phyloP scores from a whole-genome alignment of 2,888 invertebrate genomes.

The Malthinus seriepunctatus region DNA sequence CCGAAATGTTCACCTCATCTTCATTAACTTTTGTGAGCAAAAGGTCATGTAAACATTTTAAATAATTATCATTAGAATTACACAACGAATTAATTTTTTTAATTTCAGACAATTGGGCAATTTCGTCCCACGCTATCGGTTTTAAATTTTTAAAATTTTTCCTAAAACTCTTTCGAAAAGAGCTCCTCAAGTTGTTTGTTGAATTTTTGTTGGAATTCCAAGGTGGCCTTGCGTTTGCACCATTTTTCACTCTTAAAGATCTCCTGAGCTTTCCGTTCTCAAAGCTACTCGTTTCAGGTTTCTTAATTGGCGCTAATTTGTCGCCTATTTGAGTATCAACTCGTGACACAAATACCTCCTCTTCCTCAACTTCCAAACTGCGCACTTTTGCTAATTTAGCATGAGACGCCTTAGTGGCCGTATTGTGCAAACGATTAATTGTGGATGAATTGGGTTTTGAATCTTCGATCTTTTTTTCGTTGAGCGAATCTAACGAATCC shows the following conservation, averaged over 20 bases:
- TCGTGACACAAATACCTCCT: constrained; percentile 10
- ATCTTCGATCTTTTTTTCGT: constrained; percentile 26
- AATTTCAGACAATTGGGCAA: constrained; percentile 9
- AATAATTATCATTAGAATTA: constrained; percentile 6
- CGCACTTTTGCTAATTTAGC: constrained; percentile 66
- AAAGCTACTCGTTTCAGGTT: too few relatives aligned
- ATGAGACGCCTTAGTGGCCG: constrained; percentile 62
- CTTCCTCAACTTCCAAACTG: constrained; percentile 54
- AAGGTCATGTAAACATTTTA: not conserved
- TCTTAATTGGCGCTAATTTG: too few relatives aligned
- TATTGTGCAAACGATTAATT: constrained; percentile 60
- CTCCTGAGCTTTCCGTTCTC: not conserved
- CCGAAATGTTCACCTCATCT: not conserved
- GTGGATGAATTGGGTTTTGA: constrained; percentile 46
- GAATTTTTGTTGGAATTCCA: constrained; percentile 14
- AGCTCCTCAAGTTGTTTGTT: not conserved
- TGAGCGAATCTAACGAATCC: constrained; percentile 62
- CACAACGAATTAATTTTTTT: constrained; percentile 2
- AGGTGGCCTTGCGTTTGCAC: not conserved
- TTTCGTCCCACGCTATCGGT: constrained; percentile 16
- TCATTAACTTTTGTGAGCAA: constrained; percentile 2
- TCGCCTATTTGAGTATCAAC: not conserved
- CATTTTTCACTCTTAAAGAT: not conserved
- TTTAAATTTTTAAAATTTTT: constrained; percentile 9
- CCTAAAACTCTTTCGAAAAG: constrained; percentile 10